These are phyloP conservation scores for Lutjanus erythropterus DNA, from an alignment of 2,113 vertebrate genomes.

Conservation along the genomic window DNA sequence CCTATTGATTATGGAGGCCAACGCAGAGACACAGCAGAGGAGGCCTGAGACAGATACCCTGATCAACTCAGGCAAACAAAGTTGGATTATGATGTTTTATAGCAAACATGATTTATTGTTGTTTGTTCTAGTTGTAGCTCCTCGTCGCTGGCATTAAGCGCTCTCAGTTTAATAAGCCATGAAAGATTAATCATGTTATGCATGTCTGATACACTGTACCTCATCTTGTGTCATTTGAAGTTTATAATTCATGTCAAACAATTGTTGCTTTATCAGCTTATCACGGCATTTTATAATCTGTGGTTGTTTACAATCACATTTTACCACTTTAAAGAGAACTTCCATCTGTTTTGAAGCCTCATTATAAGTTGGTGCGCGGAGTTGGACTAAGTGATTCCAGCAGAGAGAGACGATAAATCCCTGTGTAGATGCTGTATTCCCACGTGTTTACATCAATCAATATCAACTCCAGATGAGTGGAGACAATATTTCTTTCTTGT, in stretches of 20 bases:
- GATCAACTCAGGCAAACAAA: constrained; percentile 6
- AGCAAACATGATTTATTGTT: constrained; percentile 1
- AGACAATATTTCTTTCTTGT: constrained; percentile 20
- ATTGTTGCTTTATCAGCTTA: constrained; percentile 4
- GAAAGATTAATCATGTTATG: constrained; percentile 19
- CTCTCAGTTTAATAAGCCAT: constrained; percentile 7
- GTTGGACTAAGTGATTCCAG: constrained; percentile 36
- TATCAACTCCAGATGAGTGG: constrained; percentile 30
- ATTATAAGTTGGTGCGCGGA: constrained; percentile 15
- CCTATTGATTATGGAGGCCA: constrained; percentile 71
- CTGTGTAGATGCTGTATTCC: constrained; percentile 31
- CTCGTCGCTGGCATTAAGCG: not conserved
- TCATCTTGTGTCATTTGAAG: constrained; percentile 4
- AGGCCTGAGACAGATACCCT: constrained; percentile 7
- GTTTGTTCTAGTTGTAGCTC: not conserved
- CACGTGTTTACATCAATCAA: constrained; percentile 34
- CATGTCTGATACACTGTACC: not conserved
- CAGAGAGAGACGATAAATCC: constrained; percentile 43
- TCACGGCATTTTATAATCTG: not conserved
- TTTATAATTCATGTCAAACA: constrained; percentile 10
- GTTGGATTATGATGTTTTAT: not conserved
- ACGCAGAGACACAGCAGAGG: constrained; percentile 13
- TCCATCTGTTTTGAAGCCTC: constrained; percentile 28
- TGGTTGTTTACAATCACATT: constrained; percentile 23
- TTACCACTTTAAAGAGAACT: constrained; percentile 35